Conservation (phyloP, 2,888 invertebrate genomes). For the Bhutanitis thaidina region DNA sequence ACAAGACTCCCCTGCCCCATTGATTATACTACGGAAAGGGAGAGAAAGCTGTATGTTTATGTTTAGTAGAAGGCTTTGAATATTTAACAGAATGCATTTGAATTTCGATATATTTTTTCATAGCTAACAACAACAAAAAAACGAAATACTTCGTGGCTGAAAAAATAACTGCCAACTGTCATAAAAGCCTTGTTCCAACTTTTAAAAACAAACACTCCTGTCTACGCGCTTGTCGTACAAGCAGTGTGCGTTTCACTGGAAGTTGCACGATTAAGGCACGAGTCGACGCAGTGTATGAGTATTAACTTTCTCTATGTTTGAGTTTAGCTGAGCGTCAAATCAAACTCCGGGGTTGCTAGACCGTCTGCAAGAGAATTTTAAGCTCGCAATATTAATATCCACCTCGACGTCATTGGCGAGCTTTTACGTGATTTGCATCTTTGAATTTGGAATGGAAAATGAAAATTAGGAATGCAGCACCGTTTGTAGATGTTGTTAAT, state of each 20-base stretch:
- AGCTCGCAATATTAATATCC: constrained; percentile 43
- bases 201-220: background rate
- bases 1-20: too few relatives aligned
- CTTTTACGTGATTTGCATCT: constrained; percentile 14
- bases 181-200: background rate
- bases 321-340: constrained; percentile 52
- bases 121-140: background rate
- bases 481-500: constrained; percentile 10
- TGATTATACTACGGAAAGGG: too few relatives aligned
- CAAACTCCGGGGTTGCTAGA: constrained; percentile 37
- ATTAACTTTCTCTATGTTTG: constrained; percentile 57
- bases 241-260: background rate
- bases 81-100: too few relatives aligned
- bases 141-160: background rate
- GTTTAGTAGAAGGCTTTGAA: too few relatives aligned
- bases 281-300: constrained; percentile 37
- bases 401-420: constrained; percentile 1
- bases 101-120: too few relatives aligned
- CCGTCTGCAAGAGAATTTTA: constrained; percentile 42
- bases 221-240: background rate
- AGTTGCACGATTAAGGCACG: constrained; percentile 35
- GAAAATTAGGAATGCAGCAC: constrained; percentile 18
- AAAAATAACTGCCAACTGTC: too few relatives aligned
- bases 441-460: constrained; percentile 12
- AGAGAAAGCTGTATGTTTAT: too few relatives aligned